Conservation (phyloP, 2,797 vertebrate species). For the Gouania willdenowi region DNA sequence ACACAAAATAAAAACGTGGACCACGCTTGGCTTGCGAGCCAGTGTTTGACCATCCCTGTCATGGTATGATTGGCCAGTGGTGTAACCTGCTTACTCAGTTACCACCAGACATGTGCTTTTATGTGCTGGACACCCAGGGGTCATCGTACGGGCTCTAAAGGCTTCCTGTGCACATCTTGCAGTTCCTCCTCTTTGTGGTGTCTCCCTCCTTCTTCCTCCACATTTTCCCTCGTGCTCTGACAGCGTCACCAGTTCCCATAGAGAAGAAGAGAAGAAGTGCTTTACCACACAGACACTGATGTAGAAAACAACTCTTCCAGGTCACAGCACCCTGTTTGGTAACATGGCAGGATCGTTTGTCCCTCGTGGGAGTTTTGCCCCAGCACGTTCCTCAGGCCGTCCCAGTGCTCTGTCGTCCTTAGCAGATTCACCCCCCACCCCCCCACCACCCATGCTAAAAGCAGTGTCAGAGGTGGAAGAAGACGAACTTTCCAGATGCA, state of each 20-base stretch:
- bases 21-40: too few relatives aligned
- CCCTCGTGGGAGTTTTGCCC: constrained; percentile 48
- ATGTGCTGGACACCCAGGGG: too few relatives aligned
- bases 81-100: too few relatives aligned
- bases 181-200: too few relatives aligned
- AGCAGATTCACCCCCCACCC: constrained; percentile 36
- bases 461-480: constrained; percentile 31
- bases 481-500: constrained; percentile 74
- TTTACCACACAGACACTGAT: constrained; percentile 67
- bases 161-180: too few relatives aligned
- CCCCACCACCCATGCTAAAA: constrained; percentile 19
- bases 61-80: too few relatives aligned
- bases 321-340: constrained; percentile 23
- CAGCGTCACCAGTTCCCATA: constrained; percentile 37
- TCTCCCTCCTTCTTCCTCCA: not conserved
- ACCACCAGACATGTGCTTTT: too few relatives aligned
- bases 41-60: too few relatives aligned
- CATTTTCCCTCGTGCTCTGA: not conserved
- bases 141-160: too few relatives aligned
- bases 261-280: constrained; percentile 52
- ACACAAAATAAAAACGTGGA: too few relatives aligned
- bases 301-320: constrained; percentile 62
- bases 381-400: constrained; percentile 46
- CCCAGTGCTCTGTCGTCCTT: constrained; percentile 31
- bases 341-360: constrained; percentile 50